phyloP scores from a whole-genome alignment of 2,888 invertebrate genomes.

The Dryobotodes eremita region DNA sequence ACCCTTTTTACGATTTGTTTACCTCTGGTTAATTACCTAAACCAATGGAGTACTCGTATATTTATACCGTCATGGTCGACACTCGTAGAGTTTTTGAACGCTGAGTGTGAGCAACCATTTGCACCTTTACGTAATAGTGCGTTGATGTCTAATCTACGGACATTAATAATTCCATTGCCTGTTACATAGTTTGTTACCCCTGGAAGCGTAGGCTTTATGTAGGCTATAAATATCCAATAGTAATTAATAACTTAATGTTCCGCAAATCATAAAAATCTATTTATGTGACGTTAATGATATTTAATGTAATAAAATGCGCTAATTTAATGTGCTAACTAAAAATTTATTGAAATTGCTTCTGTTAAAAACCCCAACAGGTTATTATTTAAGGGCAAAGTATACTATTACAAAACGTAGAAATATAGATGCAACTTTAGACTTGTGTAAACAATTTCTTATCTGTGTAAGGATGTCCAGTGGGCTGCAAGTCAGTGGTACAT shows the following conservation, averaged over 20 bases:
- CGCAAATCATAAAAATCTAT: conserved; percentile 6
- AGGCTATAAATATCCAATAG: conserved; percentile 23
- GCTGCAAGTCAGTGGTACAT: neutral
- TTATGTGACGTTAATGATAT: conserved; percentile 24
- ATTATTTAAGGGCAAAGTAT: neutral
- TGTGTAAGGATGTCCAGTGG: too few relatives aligned
- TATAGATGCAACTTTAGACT: neutral
- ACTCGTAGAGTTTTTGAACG: neutral
- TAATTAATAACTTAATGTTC: conserved; percentile 3
- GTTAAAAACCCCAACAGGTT: neutral
- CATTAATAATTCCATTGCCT: neutral
- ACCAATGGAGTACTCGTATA: neutral
- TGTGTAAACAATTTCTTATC: neutral
- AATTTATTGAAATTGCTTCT: conserved; percentile 16
- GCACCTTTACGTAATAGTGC: neutral
- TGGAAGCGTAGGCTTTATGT: conserved; percentile 13
- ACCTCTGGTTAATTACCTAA: neutral
- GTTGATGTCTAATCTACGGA: conserved; percentile 34
- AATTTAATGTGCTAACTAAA: conserved; percentile 3
- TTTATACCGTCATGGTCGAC: neutral
- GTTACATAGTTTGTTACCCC: neutral
- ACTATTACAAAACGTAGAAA: neutral
- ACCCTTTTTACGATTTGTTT: neutral
- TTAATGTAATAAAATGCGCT: neutral
- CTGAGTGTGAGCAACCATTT: neutral